Base-by-base conservation (phyloP, 2,797 vertebrate species). In the Enteromius radiatus region DNA sequence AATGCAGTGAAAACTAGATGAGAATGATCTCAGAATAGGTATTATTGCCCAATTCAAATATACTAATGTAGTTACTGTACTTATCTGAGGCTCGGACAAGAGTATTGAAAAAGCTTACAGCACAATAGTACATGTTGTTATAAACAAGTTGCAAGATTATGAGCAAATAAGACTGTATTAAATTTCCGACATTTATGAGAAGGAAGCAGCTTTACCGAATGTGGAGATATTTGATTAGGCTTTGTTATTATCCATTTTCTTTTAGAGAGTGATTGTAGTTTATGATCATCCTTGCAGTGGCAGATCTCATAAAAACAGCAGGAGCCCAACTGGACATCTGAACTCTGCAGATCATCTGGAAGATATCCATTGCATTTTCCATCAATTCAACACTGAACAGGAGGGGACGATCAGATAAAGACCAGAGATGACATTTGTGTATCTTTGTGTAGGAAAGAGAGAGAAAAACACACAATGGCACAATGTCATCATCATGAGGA, bases 361-460 rank as follows among this genome's bases (percentile, higher is more conserved):
- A 73, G 28, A 47, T 76, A 69, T 76, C 21, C 11, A 76, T 82
- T 38, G 41, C 61, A 68, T 64, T 68, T 83, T 74, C 76, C 33
- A 61, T 61, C 74, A 64, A 73, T 59, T 61, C 41, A 33, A 33
- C 43, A 15, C 21, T n/a, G 61, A n/a, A 14, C 11, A 64, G 82
- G 41, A 33, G 23, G 26, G 77, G 56, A n/a, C 28, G 68, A 74
- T 77, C 49, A 56, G 31, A 79, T 63, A 74, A 36, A 70, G 68
- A 56, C 47, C n/a, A 65, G 17, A 17, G 33, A 43, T 63, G 36
- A 75, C 31, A 28, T 41, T 76, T 78, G 56, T 74, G 69, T 64
- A 63, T 81, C 68, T 49, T 41, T 19, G 38, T 28, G 75, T 64
- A 26, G 76, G 69, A n/a, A 64, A 54, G 23, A 81, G 73, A 74